phyloP scores from a whole-genome alignment of 92 coral and sea anemone species.

The Desmophyllum pertusum region DNA sequence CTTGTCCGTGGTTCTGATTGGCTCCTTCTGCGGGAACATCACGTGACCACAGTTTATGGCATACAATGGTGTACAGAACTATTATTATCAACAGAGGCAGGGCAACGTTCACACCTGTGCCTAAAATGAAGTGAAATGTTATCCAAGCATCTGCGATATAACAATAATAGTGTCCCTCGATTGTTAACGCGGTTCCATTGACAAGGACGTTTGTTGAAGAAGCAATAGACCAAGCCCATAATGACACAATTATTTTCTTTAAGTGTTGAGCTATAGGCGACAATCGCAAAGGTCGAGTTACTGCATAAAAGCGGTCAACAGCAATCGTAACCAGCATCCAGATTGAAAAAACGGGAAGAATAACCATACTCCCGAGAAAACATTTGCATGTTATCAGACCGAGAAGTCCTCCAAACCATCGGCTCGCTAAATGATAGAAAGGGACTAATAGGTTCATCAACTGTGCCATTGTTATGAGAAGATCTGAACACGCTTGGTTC shows the following conservation, averaged over 20 bases:
- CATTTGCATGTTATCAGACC: background rate
- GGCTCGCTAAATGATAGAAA: background rate
- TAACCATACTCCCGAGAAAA: background rate
- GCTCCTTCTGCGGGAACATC: slow-evolving; percentile 32
- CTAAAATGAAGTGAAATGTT: background rate
- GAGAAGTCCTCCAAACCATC: slow-evolving; percentile 9
- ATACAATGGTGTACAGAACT: background rate
- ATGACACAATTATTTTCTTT: background rate
- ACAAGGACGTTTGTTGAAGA: background rate
- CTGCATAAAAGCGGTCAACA: slow-evolving; percentile 19
- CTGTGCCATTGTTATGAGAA: background rate
- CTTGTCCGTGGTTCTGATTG: slow-evolving; percentile 18
- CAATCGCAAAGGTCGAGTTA: slow-evolving; percentile 2
- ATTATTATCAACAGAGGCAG: background rate
- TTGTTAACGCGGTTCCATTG: background rate
- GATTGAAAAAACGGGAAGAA: background rate
- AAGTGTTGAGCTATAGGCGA: slow-evolving; percentile 18
- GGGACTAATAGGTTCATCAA: background rate
- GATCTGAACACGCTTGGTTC: slow-evolving; percentile 1
- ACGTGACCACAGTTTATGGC: slow-evolving; percentile 13
- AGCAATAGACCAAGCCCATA: slow-evolving; percentile 11
- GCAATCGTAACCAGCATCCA: slow-evolving; percentile 18
- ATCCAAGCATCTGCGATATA: background rate
- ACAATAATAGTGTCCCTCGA: background rate
- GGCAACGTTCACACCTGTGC: background rate